Evolutionary conservation across 2,113 vertebrate species (phyloP), one percentile per base, ranked within the genome.

Genomic region (Sceloporus tristichus): DNA sequence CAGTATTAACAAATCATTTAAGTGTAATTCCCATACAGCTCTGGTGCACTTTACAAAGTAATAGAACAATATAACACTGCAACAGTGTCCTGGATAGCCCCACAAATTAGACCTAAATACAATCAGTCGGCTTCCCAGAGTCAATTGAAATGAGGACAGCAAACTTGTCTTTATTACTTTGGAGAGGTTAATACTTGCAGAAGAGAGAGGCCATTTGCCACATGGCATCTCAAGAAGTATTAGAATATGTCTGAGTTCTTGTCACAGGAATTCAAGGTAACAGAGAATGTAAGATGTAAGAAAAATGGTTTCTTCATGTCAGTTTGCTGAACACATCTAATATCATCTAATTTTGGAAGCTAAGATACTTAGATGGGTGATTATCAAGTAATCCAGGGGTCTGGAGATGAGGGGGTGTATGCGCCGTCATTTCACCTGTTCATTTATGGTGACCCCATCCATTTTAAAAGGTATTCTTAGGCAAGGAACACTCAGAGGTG

Each of bases 71-170:
- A 82, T 71, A 93, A 88, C 29, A 84, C 14, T 85, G 34, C 73
- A 54, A 85, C 21, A 54, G 0, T 19, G 40, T 14, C 89, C 84
- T 79, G 85, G 13, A 38, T 56, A 88, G 73, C 2, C 27, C 8
- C 77, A 92, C 82, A 92, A 93, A 94, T 86, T 86, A 84, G 90
- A 80, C 59, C 79, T 93, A 81, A 92, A 93, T 88, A 82, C 42
- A 21, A 54, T 91, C 85, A 78, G 23, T 65, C 90, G 21, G 38
- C 59, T 89, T 81, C 92, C 88, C 73, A 78, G 79, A 85, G 53
- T 90, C 79, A 9, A 84, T 90, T 90, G 93, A 91, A 92, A 94
- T 79, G 71, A 95, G 56, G 25, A 80, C 25, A 91, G 68, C 4
- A 8, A 92, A 68, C 68, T 54, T 1, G 0, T 86, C 66, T 91